These are phyloP conservation scores for Eristalinus sepulchralis DNA, from an alignment of 2,888 invertebrate genomes.

Conservation along the genomic window DNA sequence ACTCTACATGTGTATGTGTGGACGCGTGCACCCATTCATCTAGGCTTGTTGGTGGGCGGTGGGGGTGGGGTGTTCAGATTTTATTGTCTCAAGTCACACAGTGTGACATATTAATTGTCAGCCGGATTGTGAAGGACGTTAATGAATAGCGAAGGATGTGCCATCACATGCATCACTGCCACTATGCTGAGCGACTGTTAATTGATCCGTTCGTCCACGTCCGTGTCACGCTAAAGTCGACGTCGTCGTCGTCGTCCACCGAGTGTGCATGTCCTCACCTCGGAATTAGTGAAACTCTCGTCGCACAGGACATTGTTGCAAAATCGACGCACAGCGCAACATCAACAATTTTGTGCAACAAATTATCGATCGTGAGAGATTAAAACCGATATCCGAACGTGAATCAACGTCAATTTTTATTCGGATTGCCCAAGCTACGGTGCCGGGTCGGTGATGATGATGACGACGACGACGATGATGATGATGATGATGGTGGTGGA, in stretches of 20 bases:
- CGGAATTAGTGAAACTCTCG: slow-evolving; percentile 37
- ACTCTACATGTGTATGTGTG: neutral
- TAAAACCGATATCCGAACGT: slow-evolving; percentile 64
- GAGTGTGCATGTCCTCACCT: slow-evolving; percentile 61
- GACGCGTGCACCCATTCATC: neutral
- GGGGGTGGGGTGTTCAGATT: slow-evolving; percentile 30
- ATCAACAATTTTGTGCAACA: slow-evolving; percentile 71
- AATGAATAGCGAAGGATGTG: slow-evolving; percentile 17
- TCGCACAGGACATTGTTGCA: slow-evolving; percentile 51
- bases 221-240: slow-evolving; percentile 22
- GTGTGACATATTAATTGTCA: slow-evolving; percentile 57
- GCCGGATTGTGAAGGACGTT: slow-evolving; percentile 22
- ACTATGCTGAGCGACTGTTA: slow-evolving; percentile 39
- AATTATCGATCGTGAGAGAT: slow-evolving; percentile 71
- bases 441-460: neutral
- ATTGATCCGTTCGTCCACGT: neutral
- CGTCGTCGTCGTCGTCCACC: neutral
- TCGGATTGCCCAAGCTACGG: slow-evolving; percentile 40
- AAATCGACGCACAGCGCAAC: slow-evolving; percentile 17
- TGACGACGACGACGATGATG: no score
- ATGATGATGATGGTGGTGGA: neutral
- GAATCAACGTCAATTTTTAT: slow-evolving; percentile 63
- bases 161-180: slow-evolving; percentile 37
- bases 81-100: slow-evolving; percentile 43
- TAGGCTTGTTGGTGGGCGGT: slow-evolving; percentile 11